phyloP scores from a whole-genome alignment of 1,140 invertebrate genomes.

The Cecropterus lyciades region DNA sequence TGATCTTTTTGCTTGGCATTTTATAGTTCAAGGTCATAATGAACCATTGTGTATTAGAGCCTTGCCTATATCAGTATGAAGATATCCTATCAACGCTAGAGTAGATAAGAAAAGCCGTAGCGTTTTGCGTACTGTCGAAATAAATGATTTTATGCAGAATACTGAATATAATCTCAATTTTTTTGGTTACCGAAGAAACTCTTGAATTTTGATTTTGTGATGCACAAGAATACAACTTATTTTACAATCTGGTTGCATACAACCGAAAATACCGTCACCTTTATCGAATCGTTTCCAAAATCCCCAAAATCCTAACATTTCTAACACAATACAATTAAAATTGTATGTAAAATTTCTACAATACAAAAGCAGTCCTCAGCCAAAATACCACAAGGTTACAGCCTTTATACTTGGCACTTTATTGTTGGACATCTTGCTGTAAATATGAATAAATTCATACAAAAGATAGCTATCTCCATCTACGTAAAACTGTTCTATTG shows the following conservation, averaged over 20 bases:
- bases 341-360: conserved; percentile 13
- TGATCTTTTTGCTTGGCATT: not conserved
- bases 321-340: conserved; percentile 20
- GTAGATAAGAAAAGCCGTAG: conserved; percentile 61
- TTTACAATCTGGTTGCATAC: not conserved
- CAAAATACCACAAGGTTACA: conserved; percentile 11
- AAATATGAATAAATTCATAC: conserved; percentile 23
- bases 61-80: conserved; percentile 61
- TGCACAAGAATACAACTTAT: not conserved
- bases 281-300: conserved; percentile 6
- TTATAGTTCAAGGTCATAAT: conserved; percentile 25
- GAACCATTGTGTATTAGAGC: conserved; percentile 8
- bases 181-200: not conserved
- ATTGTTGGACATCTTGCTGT: conserved; percentile 7
- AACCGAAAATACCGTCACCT: conserved; percentile 12
- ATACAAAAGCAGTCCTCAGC: conserved; percentile 16
- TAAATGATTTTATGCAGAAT: conserved; percentile 46
- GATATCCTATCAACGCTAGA: conserved; percentile 66
- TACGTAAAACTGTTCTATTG: conserved; percentile 26
- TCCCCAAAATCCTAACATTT: conserved; percentile 1
- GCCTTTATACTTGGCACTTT: conserved; percentile 27
- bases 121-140: conserved; percentile 55
- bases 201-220: conserved; percentile 4
- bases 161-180: conserved; percentile 38
- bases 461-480: conserved; percentile 21